phyloP scores from a whole-genome alignment of 2,113 vertebrate genomes.

The Ciconia stormi region DNA sequence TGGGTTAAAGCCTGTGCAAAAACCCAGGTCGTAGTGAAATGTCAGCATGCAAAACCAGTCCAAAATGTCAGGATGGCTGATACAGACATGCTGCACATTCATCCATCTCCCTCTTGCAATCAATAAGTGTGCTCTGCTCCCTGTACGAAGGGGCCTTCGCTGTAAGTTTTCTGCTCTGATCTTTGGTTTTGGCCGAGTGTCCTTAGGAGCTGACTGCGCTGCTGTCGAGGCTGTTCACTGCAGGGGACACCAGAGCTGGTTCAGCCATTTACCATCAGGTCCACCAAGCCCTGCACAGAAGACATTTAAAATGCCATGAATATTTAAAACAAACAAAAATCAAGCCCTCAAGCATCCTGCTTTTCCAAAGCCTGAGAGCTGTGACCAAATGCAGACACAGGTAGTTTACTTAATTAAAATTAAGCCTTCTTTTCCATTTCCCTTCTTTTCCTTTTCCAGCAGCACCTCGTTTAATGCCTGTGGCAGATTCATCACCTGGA shows the following conservation, averaged over 20 bases:
- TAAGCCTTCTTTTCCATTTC: background rate
- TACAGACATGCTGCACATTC: background rate
- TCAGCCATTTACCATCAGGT: background rate
- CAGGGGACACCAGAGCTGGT: background rate
- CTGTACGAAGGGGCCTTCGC: background rate
- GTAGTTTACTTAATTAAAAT: constrained; percentile 41
- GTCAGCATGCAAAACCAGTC: background rate
- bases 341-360: background rate
- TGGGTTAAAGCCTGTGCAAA: background rate
- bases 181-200: background rate
- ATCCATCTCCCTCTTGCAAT: constrained; percentile 7
- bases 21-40: background rate
- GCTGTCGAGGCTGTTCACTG: background rate
- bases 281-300: background rate
- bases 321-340: constrained; percentile 38
- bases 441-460: background rate
- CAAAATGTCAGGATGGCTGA: background rate
- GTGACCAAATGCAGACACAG: background rate
- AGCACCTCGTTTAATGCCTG: constrained; percentile 33
- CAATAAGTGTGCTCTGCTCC: background rate
- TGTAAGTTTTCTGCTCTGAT: background rate
- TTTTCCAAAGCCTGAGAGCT: background rate
- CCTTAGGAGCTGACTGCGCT: background rate
- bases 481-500: constrained; percentile 38
- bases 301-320: background rate